Evolutionary conservation across 1,140 invertebrate genomes (phyloP).

Genomic region (Anthonomus grandis): DNA sequence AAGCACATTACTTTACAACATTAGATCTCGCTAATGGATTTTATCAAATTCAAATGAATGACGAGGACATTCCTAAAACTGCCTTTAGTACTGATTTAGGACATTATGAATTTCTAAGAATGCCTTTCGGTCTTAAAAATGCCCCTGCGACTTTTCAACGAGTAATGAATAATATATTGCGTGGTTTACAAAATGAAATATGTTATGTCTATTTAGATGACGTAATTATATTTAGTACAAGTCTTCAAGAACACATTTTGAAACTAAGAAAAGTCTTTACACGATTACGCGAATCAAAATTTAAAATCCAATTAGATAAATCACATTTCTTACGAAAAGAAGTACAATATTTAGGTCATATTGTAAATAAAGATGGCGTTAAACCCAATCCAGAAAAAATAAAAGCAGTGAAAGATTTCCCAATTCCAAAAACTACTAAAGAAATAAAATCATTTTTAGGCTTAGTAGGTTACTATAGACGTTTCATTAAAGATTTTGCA

Average conservation of each 20-base stretch:
- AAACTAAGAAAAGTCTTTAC: constrained; percentile 13
- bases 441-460: constrained; percentile 23
- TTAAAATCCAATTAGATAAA: constrained; percentile 23
- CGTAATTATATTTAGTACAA: constrained; percentile 24
- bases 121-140: constrained; percentile 50
- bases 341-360: constrained; percentile 32
- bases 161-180: constrained; percentile 47
- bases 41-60: constrained; percentile 49
- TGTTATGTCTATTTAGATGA: constrained; percentile 30
- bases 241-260: constrained; percentile 22
- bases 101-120: constrained; percentile 44
- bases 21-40: constrained; percentile 51
- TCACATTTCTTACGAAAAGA: constrained; percentile 19
- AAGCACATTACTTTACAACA: constrained; percentile 44
- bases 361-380: constrained; percentile 29
- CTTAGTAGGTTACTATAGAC: constrained; percentile 11
- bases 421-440: constrained; percentile 23
- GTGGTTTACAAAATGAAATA: constrained; percentile 34
- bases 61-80: constrained; percentile 45
- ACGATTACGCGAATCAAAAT: constrained; percentile 15
- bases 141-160: constrained; percentile 49
- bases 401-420: constrained; percentile 5
- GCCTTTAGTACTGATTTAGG: constrained; percentile 43
- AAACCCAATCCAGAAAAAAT: constrained; percentile 34
- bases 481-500: constrained; percentile 32